These are phyloP conservation scores for Catamblyrhynchus diadema DNA, from an alignment of 2,797 vertebrate genomes.

Conservation along the genomic window DNA sequence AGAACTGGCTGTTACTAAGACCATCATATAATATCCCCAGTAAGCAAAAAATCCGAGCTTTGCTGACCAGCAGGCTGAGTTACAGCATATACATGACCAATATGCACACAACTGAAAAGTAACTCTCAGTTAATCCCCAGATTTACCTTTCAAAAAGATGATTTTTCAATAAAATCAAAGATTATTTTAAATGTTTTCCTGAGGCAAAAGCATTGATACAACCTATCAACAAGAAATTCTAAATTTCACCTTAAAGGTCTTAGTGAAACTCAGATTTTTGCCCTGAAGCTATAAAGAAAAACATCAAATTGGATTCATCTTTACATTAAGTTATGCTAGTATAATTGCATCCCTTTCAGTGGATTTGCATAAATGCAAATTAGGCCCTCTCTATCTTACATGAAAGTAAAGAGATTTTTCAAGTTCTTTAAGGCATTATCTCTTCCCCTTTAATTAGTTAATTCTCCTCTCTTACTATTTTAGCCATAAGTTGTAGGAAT, in stretches of 20 bases:
- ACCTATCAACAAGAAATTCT: neutral
- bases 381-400: neutral
- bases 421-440: neutral
- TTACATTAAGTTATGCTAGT: neutral
- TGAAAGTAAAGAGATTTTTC: constrained; percentile 12
- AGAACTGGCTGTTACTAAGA: neutral
- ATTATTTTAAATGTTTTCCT: neutral
- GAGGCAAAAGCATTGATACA: neutral
- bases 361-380: constrained; percentile 57
- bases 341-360: constrained; percentile 24
- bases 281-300: constrained; percentile 8
- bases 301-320: constrained; percentile 23
- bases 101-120: neutral
- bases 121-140: neutral
- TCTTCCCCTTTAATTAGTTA: neutral
- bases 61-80: neutral
- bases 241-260: neutral
- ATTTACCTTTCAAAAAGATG: neutral
- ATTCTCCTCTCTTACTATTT: constrained; percentile 15
- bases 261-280: neutral
- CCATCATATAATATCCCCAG: neutral
- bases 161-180: neutral
- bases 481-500: neutral
- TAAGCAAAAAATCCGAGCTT: neutral
- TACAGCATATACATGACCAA: neutral